phyloP scores from a whole-genome alignment of 2,113 vertebrate species.

The Hiodon alosoides region DNA sequence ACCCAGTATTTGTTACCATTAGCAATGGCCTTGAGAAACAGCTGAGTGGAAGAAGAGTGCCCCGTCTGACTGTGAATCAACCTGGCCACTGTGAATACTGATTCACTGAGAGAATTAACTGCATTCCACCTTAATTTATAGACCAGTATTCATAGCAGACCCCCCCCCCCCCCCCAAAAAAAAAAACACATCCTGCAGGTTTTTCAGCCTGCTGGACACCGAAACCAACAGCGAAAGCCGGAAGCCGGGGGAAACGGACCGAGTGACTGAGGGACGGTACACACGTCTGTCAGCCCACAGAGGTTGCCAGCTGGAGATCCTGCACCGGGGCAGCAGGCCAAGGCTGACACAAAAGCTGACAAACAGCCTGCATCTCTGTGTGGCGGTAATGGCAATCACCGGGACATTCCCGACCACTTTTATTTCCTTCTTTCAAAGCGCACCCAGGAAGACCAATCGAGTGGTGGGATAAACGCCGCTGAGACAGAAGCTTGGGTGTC shows the following conservation, averaged over 20 bases:
- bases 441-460: too few species aligned
- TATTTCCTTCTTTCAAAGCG: too few species aligned
- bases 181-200: too few species aligned
- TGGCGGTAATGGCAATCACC: background rate
- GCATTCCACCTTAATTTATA: background rate
- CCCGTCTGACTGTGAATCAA: constrained; percentile 5
- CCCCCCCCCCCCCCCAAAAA: constrained; percentile 33
- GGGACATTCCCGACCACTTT: too few species aligned
- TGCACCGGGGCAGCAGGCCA: too few species aligned
- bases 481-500: constrained; percentile 27
- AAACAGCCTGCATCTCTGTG: background rate
- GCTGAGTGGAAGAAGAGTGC: background rate
- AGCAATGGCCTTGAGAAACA: constrained; percentile 1
- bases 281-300: too few species aligned
- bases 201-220: background rate
- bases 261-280: too few species aligned
- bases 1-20: constrained; percentile 12
- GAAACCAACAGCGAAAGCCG: too few species aligned
- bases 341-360: too few species aligned
- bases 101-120: too few species aligned
- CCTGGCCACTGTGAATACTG: background rate
- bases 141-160: background rate
- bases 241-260: too few species aligned
- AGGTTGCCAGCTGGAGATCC: too few species aligned
- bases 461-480: background rate